Conservation (phyloP, 1,140 invertebrate species). For the Cryptotermes secundus region DNA sequence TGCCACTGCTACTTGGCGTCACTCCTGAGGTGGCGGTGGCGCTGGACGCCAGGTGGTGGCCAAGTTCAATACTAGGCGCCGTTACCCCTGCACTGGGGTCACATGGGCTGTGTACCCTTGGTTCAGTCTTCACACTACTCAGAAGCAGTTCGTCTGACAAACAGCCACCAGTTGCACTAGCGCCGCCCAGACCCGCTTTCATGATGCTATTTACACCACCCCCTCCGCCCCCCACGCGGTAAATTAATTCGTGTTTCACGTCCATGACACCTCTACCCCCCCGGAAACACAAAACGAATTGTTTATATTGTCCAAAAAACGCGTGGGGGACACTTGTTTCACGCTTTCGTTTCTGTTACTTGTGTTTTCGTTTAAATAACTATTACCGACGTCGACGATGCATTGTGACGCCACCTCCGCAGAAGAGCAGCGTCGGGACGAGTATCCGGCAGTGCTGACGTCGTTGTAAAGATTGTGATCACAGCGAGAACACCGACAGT, state of each 20-base stretch:
- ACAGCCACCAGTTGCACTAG: background rate
- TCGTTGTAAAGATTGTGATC: background rate
- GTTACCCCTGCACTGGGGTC: slow-evolving; percentile 42
- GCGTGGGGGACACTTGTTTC: background rate
- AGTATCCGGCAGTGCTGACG: background rate
- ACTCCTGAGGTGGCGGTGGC: background rate
- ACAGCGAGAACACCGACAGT: background rate
- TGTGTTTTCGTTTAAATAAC: background rate
- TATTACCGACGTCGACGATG: background rate
- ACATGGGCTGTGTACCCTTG: slow-evolving; percentile 38
- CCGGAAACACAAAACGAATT: background rate
- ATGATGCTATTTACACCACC: background rate
- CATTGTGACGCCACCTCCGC: background rate
- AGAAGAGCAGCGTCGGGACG: background rate
- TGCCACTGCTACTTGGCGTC: slow-evolving; percentile 35
- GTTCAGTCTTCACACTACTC: slow-evolving; percentile 41
- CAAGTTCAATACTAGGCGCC: slow-evolving; percentile 54
- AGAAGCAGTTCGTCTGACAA: slow-evolving; percentile 22
- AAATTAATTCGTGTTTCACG: slow-evolving; percentile 20
- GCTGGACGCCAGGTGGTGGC: slow-evolving; percentile 60
- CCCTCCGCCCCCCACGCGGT: slow-evolving; percentile 11
- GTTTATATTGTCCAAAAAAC: background rate
- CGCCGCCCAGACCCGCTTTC: slow-evolving; percentile 26
- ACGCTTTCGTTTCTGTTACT: background rate
- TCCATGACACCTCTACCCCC: background rate